Percentiles rank a stretch among this genome's conserved stretches.
These are phyloP conservation scores for Chanos chanos DNA, from an alignment of 2,797 vertebrate species.

Conservation along the genomic window DNA sequence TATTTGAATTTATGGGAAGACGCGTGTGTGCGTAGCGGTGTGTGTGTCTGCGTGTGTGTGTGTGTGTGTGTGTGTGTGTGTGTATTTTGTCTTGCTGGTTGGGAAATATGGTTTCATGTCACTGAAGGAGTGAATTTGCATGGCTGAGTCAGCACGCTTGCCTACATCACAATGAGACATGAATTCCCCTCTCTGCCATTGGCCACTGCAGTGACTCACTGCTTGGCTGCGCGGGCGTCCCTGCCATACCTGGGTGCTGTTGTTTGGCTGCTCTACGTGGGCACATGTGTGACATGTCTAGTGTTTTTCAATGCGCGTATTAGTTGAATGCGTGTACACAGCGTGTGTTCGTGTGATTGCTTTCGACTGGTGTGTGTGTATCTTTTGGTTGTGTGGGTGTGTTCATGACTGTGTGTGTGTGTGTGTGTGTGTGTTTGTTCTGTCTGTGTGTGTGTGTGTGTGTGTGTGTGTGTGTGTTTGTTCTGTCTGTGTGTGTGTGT, in stretches of 20 bases:
- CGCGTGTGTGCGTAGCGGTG: background rate
- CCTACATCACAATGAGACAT: slow-evolving; percentile 28
- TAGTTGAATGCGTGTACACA: too few species aligned
- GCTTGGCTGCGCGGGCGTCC: background rate
- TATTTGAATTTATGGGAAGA: background rate
- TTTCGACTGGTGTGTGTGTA: background rate
- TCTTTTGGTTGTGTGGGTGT: slow-evolving; percentile 6
- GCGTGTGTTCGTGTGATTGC: too few species aligned
- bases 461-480: slow-evolving; percentile 45
- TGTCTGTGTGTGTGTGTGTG: slow-evolving; percentile 47
- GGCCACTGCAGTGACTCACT: slow-evolving; percentile 45
- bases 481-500: background rate
- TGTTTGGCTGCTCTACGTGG: too few species aligned
- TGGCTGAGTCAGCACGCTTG: slow-evolving; percentile 49
- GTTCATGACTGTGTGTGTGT: background rate
- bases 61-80: slow-evolving; percentile 7
- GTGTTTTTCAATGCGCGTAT: too few species aligned
- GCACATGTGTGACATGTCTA: too few species aligned
- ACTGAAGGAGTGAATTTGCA: slow-evolving; percentile 24
- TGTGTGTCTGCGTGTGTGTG: slow-evolving; percentile 1
- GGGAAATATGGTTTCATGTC: slow-evolving; percentile 13
- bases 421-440: background rate
- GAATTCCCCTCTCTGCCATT: slow-evolving; percentile 34
- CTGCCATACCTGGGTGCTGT: slow-evolving; percentile 17
- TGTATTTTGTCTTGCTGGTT: slow-evolving; percentile 20